Percentiles rank a stretch among this genome's conserved stretches.
phyloP scores from a whole-genome alignment of 2,113 vertebrate genomes.

The Arenaria interpres region DNA sequence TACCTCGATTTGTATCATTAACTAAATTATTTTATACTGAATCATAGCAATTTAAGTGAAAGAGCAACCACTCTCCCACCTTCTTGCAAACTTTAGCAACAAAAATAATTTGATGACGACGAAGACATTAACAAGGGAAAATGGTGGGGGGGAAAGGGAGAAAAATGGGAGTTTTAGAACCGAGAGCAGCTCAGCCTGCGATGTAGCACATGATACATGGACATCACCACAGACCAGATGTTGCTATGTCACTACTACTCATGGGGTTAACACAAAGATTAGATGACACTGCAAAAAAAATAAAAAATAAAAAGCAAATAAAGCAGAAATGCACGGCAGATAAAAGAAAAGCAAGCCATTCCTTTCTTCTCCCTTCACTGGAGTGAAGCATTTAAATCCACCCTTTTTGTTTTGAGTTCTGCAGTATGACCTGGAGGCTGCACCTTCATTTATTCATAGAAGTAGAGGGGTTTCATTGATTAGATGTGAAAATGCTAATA shows the following conservation, averaged over 20 bases:
- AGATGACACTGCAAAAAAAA: background rate
- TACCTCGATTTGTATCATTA: background rate
- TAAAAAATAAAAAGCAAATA: background rate
- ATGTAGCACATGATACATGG: background rate
- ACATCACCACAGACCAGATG: background rate
- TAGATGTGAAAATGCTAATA: background rate
- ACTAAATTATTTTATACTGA: background rate
- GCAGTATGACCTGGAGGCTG: background rate
- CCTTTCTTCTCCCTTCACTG: background rate
- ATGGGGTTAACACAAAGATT: background rate
- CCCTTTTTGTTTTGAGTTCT: background rate
- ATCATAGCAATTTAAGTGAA: background rate
- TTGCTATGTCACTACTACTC: background rate
- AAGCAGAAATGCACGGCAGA: slow-evolving; percentile 27
- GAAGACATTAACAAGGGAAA: background rate
- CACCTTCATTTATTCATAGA: background rate
- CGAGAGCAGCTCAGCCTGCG: background rate
- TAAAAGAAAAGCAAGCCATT: slow-evolving; percentile 6
- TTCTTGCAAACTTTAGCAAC: background rate
- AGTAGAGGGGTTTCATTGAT: background rate
- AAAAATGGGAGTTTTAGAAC: background rate
- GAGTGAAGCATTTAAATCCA: background rate
- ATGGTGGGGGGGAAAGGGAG: background rate
- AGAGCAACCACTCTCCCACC: background rate
- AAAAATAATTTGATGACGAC: background rate